Conservation (phyloP, 2,113 vertebrate species). For the Verasper variegatus region DNA sequence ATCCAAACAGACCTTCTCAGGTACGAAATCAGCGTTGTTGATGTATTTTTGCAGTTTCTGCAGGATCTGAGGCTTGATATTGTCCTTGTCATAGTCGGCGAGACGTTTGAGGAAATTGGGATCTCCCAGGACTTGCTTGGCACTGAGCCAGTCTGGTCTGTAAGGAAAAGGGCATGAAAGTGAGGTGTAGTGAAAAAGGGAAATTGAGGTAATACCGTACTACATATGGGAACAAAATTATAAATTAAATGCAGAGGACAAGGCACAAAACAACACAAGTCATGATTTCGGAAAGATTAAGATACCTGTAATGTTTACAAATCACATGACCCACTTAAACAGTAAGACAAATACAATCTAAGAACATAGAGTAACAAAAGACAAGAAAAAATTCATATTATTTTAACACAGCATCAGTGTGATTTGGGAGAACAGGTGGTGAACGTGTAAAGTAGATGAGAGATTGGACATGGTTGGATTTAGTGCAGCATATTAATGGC, state of each 20-base stretch:
- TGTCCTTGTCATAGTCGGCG: conserved; percentile 87
- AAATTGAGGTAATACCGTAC: no score
- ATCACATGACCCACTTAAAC: no score
- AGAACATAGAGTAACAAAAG: no score
- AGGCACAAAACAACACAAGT: no score
- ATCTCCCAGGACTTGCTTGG: conserved; percentile 88
- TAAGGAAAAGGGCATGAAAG: conserved; percentile 25
- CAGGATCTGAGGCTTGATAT: conserved; percentile 85
- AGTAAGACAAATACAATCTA: no score
- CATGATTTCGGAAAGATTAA: no score
- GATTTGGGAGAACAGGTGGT: not conserved
- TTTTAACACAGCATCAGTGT: not conserved
- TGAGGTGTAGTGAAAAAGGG: not conserved
- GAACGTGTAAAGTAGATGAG: not conserved
- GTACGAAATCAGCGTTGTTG: conserved; percentile 87
- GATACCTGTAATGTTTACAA: no score
- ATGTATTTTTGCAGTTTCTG: conserved; percentile 86
- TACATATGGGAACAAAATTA: no score
- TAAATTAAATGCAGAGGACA: no score
- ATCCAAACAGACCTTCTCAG: conserved; percentile 81
- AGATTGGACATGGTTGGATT: not conserved
- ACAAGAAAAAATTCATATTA: not conserved
- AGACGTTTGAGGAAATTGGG: conserved; percentile 85
- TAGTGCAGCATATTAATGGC: not conserved
- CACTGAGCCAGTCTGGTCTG: conserved; percentile 86